Conservation (phyloP, 1,140 invertebrate species). For the Conus ventricosus region DNA sequence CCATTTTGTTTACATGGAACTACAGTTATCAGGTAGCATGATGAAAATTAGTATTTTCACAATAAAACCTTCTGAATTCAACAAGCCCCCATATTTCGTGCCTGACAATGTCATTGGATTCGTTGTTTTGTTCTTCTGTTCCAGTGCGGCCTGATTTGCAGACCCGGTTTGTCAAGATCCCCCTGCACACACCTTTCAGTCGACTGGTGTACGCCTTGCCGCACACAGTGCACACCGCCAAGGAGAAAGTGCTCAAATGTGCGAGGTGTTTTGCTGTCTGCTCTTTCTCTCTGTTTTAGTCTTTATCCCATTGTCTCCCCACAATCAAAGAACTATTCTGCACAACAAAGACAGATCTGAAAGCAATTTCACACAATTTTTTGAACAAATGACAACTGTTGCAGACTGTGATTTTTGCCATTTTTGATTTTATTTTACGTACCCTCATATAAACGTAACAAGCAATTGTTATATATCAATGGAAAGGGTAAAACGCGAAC, state of each 20-base stretch:
- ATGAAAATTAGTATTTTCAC: too few relatives aligned
- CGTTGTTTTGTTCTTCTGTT: neutral
- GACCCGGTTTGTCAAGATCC: slow-evolving; percentile 58
- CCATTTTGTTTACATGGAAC: too few relatives aligned
- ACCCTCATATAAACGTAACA: too few relatives aligned
- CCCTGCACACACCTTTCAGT: slow-evolving; percentile 54
- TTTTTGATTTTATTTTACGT: too few relatives aligned
- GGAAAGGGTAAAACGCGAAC: too few relatives aligned
- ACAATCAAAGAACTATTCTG: neutral
- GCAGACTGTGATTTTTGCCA: too few relatives aligned
- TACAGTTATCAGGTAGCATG: too few relatives aligned
- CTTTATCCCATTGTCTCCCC: neutral
- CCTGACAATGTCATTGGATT: neutral
- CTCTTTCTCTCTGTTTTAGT: neutral
- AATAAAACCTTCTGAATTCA: too few relatives aligned
- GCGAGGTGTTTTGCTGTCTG: slow-evolving; percentile 21
- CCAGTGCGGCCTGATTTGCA: slow-evolving; percentile 61
- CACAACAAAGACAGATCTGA: neutral
- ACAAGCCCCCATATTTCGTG: too few relatives aligned
- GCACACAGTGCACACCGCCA: slow-evolving; percentile 56
- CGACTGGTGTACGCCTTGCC: slow-evolving; percentile 58
- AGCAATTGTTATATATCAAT: too few relatives aligned
- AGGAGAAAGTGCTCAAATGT: slow-evolving; percentile 59
- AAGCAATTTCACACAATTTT: neutral
- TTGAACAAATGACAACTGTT: too few relatives aligned